phyloP scores from a whole-genome alignment of 2,113 vertebrate genomes.

The Tamias sibiricus region DNA sequence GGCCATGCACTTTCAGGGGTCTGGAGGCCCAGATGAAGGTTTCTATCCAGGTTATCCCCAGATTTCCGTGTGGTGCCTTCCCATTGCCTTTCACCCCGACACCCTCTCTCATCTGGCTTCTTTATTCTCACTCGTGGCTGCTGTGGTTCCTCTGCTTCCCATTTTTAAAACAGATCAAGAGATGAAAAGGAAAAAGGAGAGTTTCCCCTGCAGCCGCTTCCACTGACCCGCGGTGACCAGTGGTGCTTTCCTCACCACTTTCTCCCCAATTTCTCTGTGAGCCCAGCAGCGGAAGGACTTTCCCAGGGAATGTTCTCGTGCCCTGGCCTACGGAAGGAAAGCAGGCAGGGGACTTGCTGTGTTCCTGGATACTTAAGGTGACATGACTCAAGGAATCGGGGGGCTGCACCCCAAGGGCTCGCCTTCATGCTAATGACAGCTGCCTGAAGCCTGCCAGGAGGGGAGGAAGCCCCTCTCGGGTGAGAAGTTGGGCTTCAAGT shows the following conservation, averaged over 20 bases:
- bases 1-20: not conserved
- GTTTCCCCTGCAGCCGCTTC: not conserved
- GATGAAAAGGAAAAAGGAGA: not conserved
- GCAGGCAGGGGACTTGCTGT: not conserved
- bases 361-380: not conserved
- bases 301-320: not conserved
- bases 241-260: not conserved
- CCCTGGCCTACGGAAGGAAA: not conserved
- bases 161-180: not conserved
- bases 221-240: not conserved
- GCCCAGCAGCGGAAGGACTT: not conserved
- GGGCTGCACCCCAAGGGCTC: not conserved
- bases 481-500: not conserved
- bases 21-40: not conserved
- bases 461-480: not conserved
- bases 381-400: not conserved
- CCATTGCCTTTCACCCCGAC: not conserved
- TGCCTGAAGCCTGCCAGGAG: not conserved
- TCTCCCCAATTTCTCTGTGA: not conserved
- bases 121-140: not conserved
- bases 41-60: not conserved
- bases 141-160: not conserved
- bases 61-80: not conserved
- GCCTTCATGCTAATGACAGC: not conserved
- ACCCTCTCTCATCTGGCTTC: not conserved